Conservation (phyloP, 2,113 vertebrate genomes). For the Lasiurus cinereus region DNA sequence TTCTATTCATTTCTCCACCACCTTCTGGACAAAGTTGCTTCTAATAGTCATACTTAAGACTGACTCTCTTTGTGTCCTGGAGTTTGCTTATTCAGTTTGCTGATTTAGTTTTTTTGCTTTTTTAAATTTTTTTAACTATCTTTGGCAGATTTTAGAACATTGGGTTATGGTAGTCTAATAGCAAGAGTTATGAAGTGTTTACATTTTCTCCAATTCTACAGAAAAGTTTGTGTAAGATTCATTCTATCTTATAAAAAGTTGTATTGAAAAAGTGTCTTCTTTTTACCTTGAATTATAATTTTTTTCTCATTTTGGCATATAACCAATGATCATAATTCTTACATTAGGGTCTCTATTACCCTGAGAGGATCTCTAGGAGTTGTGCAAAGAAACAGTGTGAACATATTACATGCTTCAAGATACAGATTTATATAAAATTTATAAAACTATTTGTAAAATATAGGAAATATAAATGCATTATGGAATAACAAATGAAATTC, state of each 20-base stretch:
- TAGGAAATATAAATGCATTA: not conserved
- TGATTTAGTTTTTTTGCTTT: not conserved
- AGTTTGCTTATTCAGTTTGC: not conserved
- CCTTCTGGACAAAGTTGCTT: not conserved
- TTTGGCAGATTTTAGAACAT: conserved; percentile 2
- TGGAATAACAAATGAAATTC: not conserved
- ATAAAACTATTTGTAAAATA: not conserved
- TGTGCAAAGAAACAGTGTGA: not conserved
- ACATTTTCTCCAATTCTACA: not conserved
- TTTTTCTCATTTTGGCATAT: not conserved
- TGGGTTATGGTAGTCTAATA: not conserved
- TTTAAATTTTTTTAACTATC: not conserved
- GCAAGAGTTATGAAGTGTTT: not conserved
- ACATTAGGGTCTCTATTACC: not conserved
- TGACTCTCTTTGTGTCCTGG: not conserved
- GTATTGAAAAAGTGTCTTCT: not conserved
- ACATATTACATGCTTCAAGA: not conserved
- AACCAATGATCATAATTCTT: not conserved
- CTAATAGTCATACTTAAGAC: not conserved
- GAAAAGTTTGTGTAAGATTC: not conserved
- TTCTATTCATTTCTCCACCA: not conserved
- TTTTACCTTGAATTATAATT: not conserved
- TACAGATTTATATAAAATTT: not conserved
- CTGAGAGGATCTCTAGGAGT: not conserved
- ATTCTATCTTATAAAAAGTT: not conserved